Percentiles rank a stretch among this genome's conserved stretches.
These are phyloP conservation scores for Chelonus insularis DNA, from an alignment of 1,140 invertebrate species.

Conservation along the genomic window DNA sequence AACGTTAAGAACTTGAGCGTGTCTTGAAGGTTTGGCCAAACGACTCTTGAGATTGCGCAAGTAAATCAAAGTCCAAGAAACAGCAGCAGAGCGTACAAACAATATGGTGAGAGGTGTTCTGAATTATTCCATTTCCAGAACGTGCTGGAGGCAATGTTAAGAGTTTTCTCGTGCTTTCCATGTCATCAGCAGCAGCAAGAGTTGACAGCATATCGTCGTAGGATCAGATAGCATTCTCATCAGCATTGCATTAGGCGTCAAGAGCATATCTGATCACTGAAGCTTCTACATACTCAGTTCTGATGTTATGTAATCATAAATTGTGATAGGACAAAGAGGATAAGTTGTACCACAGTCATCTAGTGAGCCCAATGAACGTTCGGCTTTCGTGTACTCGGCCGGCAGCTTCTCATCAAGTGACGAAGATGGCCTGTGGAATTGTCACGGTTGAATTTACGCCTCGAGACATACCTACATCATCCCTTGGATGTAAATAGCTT, in stretches of 20 bases:
- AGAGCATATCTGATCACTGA: neutral
- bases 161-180: neutral
- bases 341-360: slow-evolving; percentile 42
- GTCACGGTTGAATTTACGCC: slow-evolving; percentile 21
- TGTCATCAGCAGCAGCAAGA: no score
- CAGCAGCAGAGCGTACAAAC: neutral
- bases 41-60: slow-evolving; percentile 13
- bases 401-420: slow-evolving; percentile 37
- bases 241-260: neutral
- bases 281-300: neutral
- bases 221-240: slow-evolving; percentile 4
- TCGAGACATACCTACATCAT: neutral
- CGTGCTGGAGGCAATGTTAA: neutral
- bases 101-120: neutral
- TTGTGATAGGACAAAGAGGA: slow-evolving; percentile 41
- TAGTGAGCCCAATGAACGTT: slow-evolving; percentile 24
- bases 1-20: slow-evolving; percentile 17
- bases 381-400: slow-evolving; percentile 36
- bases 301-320: slow-evolving; percentile 49
- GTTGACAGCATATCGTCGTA: neutral
- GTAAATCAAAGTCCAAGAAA: slow-evolving; percentile 21
- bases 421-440: slow-evolving; percentile 43
- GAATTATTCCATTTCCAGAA: neutral
- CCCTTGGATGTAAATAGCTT: neutral
- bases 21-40: neutral